These are phyloP conservation scores for Babylonia areolata DNA, from an alignment of 1,140 invertebrate genomes.

Conservation along the genomic window DNA sequence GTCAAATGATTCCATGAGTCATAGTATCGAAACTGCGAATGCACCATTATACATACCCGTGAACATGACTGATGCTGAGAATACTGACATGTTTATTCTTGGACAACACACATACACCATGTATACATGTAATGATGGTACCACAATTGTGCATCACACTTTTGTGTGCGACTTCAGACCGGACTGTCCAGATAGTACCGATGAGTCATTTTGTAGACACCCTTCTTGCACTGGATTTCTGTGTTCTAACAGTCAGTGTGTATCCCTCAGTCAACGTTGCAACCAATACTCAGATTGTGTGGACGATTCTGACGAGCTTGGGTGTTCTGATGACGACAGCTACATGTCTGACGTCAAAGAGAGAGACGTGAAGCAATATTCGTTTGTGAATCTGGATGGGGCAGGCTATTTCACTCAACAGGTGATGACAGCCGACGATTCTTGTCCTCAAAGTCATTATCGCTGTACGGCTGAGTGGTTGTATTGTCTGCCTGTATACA, in stretches of 20 bases:
- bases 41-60: neutral
- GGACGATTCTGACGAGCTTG: neutral
- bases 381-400: neutral
- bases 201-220: neutral
- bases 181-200: neutral
- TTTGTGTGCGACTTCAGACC: neutral
- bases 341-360: neutral
- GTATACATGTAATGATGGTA: neutral
- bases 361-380: neutral
- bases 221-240: neutral
- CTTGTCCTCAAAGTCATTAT: constrained; percentile 24
- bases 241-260: constrained; percentile 8
- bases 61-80: neutral
- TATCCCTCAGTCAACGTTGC: neutral
- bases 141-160: neutral
- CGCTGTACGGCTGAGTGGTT: neutral
- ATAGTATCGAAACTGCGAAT: neutral
- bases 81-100: no score
- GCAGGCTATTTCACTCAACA: constrained; percentile 3
- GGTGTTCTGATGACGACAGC: neutral
- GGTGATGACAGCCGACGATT: neutral
- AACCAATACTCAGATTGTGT: neutral
- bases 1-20: neutral
- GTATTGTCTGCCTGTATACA: constrained; percentile 7
- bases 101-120: neutral